These are phyloP conservation scores for Brachionus paranguensis DNA, from an alignment of 1,140 invertebrate genomes.

Conservation along the genomic window DNA sequence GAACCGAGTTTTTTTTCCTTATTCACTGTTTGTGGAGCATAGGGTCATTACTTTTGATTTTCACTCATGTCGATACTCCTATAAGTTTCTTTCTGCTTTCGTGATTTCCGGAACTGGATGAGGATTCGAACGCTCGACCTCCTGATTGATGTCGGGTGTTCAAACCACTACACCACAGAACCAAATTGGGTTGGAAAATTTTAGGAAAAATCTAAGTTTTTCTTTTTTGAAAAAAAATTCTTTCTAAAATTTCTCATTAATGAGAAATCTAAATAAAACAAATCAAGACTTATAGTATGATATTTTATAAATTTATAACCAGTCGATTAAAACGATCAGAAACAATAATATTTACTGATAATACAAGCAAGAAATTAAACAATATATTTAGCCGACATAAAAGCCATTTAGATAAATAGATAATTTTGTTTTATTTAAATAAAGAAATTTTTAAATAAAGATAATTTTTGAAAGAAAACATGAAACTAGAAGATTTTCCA, in stretches of 20 bases:
- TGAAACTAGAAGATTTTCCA: neutral
- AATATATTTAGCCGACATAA: neutral
- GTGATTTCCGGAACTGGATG: too few species aligned
- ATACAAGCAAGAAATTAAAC: conserved; percentile 8
- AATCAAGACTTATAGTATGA: neutral
- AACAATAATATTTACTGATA: conserved; percentile 15
- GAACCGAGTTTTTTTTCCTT: too few species aligned
- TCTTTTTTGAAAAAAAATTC: too few species aligned
- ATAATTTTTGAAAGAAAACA: conserved; percentile 20
- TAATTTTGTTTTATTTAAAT: conserved; percentile 4
- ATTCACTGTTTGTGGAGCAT: too few species aligned
- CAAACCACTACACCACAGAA: too few species aligned
- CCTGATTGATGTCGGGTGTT: too few species aligned
- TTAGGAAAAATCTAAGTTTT: too few species aligned
- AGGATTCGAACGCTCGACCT: too few species aligned
- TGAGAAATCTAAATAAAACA: neutral
- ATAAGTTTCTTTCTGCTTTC: too few species aligned
- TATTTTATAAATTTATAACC: neutral
- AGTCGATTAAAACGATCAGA: neutral
- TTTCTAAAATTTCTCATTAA: neutral
- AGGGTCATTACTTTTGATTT: too few species aligned
- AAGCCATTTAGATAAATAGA: conserved; percentile 14
- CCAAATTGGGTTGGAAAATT: too few species aligned
- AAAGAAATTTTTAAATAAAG: neutral
- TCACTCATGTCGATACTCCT: too few species aligned